Conservation (phyloP, 2,888 invertebrate genomes). For the Choreutis nemorana region DNA sequence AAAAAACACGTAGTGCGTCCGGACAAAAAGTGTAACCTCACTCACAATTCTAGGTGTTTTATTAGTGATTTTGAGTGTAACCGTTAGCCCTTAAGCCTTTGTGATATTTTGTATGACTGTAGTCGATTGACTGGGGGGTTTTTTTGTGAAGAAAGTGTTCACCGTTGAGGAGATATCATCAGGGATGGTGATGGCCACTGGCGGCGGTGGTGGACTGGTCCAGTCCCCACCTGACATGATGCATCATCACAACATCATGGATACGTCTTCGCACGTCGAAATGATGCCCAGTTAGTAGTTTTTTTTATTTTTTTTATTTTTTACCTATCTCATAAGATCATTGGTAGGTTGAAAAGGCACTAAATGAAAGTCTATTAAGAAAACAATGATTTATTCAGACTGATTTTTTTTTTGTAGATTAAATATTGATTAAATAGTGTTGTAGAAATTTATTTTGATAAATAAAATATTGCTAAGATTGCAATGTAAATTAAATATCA, state of each 20-base stretch:
- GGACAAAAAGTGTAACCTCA: conserved; percentile 23
- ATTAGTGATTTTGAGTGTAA: conserved; percentile 20
- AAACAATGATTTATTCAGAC: no score
- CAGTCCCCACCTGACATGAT: conserved; percentile 65
- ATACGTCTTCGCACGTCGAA: conserved; percentile 57
- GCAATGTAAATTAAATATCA: no score
- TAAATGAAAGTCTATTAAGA: no score
- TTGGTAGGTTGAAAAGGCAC: no score
- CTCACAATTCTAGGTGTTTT: conserved; percentile 27
- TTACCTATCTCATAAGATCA: conserved; percentile 8
- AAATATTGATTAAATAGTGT: no score
- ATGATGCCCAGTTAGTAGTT: conserved; percentile 58
- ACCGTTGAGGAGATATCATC: conserved; percentile 23
- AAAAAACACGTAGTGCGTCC: conserved; percentile 52
- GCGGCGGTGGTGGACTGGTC: conserved; percentile 59
- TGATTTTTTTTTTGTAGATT: no score
- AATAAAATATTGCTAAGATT: no score
- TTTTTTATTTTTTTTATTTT: conserved; percentile 10
- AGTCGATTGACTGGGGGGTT: conserved; percentile 7
- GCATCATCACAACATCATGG: conserved; percentile 60
- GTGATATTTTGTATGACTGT: conserved; percentile 16
- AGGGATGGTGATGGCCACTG: conserved; percentile 63
- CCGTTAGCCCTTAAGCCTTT: conserved; percentile 7
- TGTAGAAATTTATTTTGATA: no score
- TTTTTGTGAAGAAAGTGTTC: conserved; percentile 17